Conservation (phyloP, 2,888 invertebrate genomes). For the Zhuqinia jingwanae region DNA sequence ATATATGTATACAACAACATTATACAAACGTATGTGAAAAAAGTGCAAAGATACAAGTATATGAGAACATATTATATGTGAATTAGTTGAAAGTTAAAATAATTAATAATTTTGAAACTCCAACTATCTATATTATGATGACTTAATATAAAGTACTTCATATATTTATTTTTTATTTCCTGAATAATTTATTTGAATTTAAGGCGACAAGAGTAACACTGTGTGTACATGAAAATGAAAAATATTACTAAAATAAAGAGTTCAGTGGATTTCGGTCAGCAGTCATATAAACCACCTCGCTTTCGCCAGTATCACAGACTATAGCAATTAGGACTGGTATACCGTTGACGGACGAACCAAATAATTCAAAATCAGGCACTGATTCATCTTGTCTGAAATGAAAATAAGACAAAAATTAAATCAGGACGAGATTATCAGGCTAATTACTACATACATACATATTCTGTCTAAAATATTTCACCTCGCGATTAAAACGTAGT, state of each 20-base stretch:
- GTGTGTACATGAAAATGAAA: background rate
- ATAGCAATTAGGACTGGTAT: conserved; percentile 68
- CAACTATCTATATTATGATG: too few species aligned
- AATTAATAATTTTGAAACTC: too few species aligned
- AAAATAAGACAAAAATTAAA: background rate
- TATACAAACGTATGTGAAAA: too few species aligned
- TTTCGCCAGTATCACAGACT: conserved; percentile 70
- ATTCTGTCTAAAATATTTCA: conserved; percentile 4
- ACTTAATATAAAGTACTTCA: too few species aligned
- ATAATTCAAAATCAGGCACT: conserved; percentile 58
- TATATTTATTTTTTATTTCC: too few species aligned
- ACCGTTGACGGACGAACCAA: conserved; percentile 57
- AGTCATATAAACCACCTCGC: conserved; percentile 64
- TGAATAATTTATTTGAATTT: too few species aligned
- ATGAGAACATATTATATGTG: background rate
- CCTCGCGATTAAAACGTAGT: conserved; percentile 48
- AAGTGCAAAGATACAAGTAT: background rate
- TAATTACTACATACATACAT: background rate
- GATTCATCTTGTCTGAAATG: conserved; percentile 60
- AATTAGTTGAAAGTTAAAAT: background rate
- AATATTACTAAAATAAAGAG: conserved; percentile 69
- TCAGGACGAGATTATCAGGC: background rate
- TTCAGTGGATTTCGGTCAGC: conserved; percentile 67
- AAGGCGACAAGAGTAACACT: too few species aligned
- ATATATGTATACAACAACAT: too few species aligned